These are phyloP conservation scores for Lasioglossum figueresi DNA, from an alignment of 2,888 invertebrate genomes.

Conservation along the genomic window DNA sequence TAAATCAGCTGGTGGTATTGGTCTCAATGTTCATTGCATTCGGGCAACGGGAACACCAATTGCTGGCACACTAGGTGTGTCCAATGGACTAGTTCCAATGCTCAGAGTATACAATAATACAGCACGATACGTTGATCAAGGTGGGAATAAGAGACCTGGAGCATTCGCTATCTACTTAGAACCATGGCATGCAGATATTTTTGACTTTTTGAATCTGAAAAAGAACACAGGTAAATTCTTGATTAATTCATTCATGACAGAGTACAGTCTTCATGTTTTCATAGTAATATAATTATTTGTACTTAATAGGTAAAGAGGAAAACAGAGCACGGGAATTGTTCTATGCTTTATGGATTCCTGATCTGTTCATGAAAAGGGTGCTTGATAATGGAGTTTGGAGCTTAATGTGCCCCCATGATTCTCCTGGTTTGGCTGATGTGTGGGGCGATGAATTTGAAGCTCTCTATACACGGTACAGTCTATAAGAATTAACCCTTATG, in stretches of 20 bases:
- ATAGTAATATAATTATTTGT: not conserved
- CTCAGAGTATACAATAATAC: slow-evolving; percentile 97
- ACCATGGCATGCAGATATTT: slow-evolving; percentile 99
- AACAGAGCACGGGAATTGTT: slow-evolving; percentile 97
- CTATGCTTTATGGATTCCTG: slow-evolving; percentile 99
- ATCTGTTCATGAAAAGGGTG: slow-evolving; percentile 98
- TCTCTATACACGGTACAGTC: slow-evolving; percentile 89
- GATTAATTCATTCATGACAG: not conserved
- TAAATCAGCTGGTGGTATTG: slow-evolving; percentile 98
- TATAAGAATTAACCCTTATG: not conserved
- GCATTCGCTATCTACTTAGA: slow-evolving; percentile 99
- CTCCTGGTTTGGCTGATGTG: slow-evolving; percentile 94
- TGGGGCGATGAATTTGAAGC: slow-evolving; percentile 98
- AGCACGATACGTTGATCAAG: slow-evolving; percentile 98
- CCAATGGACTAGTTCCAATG: slow-evolving; percentile 98
- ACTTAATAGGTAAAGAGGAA: slow-evolving; percentile 91
- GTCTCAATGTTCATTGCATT: slow-evolving; percentile 97
- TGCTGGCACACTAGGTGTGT: slow-evolving; percentile 96
- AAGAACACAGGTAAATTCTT: slow-evolving; percentile 91
- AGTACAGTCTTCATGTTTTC: not conserved
- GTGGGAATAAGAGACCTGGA: slow-evolving; percentile 98
- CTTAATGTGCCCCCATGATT: slow-evolving; percentile 98
- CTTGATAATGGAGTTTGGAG: slow-evolving; percentile 95
- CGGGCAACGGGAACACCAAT: slow-evolving; percentile 96
- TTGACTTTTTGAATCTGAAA: slow-evolving; percentile 96